Evolutionary conservation across 2,888 invertebrate species (phyloP).

Genomic region (Congeria kusceri): DNA sequence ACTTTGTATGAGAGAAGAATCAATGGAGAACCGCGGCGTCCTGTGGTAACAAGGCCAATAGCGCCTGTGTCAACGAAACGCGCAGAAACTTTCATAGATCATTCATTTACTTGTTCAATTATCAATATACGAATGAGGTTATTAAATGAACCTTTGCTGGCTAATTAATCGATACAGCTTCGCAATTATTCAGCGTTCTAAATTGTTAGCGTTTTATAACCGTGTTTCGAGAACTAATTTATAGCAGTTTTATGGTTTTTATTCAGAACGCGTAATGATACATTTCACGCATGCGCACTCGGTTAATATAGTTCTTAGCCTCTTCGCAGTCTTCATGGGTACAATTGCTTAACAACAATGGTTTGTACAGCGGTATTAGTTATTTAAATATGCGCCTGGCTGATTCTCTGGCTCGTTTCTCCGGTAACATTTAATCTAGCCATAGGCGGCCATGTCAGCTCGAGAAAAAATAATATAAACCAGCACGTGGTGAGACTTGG

Average conservation of each 20-base stretch:
- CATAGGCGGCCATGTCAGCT: too few species aligned
- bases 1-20: constrained; percentile 3
- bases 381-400: too few species aligned
- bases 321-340: too few species aligned
- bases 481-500: too few species aligned
- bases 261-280: constrained; percentile 23
- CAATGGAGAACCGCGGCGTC: constrained; percentile 2
- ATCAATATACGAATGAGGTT: constrained; percentile 47
- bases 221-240: constrained; percentile 24
- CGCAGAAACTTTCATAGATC: not conserved
- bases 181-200: not conserved
- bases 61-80: not conserved
- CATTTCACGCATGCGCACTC: constrained; percentile 24
- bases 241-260: constrained; percentile 19
- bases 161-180: constrained; percentile 51
- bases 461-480: too few species aligned
- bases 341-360: too few species aligned
- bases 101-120: constrained; percentile 15
- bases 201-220: too few species aligned
- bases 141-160: constrained; percentile 48
- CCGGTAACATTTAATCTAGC: too few species aligned
- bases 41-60: constrained; percentile 1
- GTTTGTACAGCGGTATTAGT: too few species aligned
- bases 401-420: too few species aligned
- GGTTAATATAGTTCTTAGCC: too few species aligned